phyloP scores from a whole-genome alignment of 1,140 invertebrate genomes.

The Agraylea sexmaculata region DNA sequence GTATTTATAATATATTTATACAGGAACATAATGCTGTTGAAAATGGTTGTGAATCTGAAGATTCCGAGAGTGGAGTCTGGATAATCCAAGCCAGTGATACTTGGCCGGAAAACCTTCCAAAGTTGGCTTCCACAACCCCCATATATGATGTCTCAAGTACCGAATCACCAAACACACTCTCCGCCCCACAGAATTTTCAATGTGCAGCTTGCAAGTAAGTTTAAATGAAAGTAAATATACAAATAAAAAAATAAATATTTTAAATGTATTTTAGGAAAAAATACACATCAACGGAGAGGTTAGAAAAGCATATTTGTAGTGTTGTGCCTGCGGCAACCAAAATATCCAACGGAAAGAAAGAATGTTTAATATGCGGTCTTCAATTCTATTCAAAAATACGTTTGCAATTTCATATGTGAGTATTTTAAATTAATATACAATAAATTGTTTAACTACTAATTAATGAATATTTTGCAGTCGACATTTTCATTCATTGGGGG shows the following conservation, averaged over 20 bases:
- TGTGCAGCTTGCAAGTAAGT: slow-evolving; percentile 11
- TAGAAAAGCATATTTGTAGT: slow-evolving; percentile 7
- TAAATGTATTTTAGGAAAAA: slow-evolving; percentile 5
- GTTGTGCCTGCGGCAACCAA: neutral
- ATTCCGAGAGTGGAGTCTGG: slow-evolving; percentile 11
- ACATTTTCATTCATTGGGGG: slow-evolving; percentile 6
- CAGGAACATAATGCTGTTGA: too few species aligned
- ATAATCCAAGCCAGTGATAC: slow-evolving; percentile 9
- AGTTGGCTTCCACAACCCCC: too few species aligned
- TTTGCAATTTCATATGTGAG: slow-evolving; percentile 15
- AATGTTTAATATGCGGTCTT: slow-evolving; percentile 1
- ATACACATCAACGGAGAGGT: slow-evolving; percentile 4
- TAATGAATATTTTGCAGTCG: slow-evolving; percentile 3
- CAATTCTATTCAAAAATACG: slow-evolving; percentile 10
- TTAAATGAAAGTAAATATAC: neutral
- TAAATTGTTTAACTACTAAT: neutral
- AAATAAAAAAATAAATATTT: neutral
- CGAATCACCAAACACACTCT: too few species aligned
- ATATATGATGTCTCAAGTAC: too few species aligned
- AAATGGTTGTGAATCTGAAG: slow-evolving; percentile 13
- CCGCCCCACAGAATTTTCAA: slow-evolving; percentile 3
- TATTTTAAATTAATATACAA: neutral
- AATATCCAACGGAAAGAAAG: neutral
- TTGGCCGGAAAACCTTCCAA: neutral
- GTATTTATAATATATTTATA: too few species aligned